phyloP scores from a whole-genome alignment of 2,888 invertebrate genomes.

The Invenusta paracnida region DNA sequence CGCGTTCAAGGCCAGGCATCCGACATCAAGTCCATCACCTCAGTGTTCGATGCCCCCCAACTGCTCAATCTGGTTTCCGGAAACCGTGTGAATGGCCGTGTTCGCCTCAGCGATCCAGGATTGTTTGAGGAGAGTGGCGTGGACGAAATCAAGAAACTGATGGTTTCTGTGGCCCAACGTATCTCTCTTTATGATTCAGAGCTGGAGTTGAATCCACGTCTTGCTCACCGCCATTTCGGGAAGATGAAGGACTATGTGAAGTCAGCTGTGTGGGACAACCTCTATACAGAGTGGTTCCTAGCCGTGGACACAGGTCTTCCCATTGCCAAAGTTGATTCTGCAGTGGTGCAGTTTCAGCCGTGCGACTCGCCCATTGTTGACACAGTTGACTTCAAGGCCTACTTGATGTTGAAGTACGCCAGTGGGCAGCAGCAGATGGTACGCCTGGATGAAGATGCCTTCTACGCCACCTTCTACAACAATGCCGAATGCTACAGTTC shows the following conservation, averaged over 20 bases:
- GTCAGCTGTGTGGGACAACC: background rate
- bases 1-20: background rate
- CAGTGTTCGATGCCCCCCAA: background rate
- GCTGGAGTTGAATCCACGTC: background rate
- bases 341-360: background rate
- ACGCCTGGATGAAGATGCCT: background rate
- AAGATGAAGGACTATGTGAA: background rate
- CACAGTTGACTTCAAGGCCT: background rate
- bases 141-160: background rate
- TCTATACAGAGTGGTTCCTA: background rate
- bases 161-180: background rate
- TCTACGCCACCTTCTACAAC: too few relatives aligned
- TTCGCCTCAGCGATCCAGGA: background rate
- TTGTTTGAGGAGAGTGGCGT: background rate
- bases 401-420: background rate
- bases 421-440: background rate
- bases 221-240: background rate
- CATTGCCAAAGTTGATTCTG: background rate
- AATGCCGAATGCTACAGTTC: background rate
- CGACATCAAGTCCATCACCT: background rate
- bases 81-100: background rate
- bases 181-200: background rate
- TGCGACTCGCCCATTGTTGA: background rate
- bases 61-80: background rate
- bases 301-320: background rate